These are phyloP conservation scores for Hyperoplus lanceolatus DNA, from an alignment of 2,797 vertebrate species.

Conservation along the genomic window DNA sequence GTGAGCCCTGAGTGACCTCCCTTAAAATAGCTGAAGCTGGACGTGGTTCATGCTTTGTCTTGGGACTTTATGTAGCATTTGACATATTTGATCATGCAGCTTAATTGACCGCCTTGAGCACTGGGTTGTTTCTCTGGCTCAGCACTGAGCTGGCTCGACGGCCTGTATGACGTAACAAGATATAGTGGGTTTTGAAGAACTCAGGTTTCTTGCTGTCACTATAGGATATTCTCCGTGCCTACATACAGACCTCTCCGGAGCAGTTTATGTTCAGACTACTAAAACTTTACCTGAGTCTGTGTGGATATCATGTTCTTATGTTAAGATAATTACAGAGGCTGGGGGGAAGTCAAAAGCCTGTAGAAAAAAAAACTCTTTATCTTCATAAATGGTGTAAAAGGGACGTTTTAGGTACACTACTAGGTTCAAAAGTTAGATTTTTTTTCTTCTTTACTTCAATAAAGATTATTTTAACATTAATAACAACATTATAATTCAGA, in stretches of 20 bases:
- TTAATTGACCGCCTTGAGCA: conserved; percentile 74
- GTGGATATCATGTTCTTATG: conserved; percentile 20
- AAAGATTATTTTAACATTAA: no score
- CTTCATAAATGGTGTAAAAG: conserved; percentile 1
- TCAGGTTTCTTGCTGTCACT: conserved; percentile 37
- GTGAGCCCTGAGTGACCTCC: conserved; percentile 39
- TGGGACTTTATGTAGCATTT: conserved; percentile 59
- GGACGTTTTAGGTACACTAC: no score
- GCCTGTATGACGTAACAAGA: conserved; percentile 53
- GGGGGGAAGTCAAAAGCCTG: conserved; percentile 4
- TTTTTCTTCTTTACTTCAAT: no score
- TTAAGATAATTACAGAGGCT: conserved; percentile 27
- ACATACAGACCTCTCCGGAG: conserved; percentile 20
- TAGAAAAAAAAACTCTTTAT: background rate
- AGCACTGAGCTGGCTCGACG: conserved; percentile 55
- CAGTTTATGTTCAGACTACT: conserved; percentile 28
- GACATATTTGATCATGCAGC: conserved; percentile 76
- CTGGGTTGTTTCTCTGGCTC: conserved; percentile 52
- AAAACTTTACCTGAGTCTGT: conserved; percentile 24
- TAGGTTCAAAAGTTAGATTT: no score
- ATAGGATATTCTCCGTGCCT: conserved; percentile 16
- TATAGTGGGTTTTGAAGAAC: conserved; percentile 47
- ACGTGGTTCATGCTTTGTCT: conserved; percentile 59
- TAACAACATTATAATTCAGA: no score
- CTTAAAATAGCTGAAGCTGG: conserved; percentile 49